phyloP scores from a whole-genome alignment of 2,113 vertebrate species.

The Micronycteris hirsuta region DNA sequence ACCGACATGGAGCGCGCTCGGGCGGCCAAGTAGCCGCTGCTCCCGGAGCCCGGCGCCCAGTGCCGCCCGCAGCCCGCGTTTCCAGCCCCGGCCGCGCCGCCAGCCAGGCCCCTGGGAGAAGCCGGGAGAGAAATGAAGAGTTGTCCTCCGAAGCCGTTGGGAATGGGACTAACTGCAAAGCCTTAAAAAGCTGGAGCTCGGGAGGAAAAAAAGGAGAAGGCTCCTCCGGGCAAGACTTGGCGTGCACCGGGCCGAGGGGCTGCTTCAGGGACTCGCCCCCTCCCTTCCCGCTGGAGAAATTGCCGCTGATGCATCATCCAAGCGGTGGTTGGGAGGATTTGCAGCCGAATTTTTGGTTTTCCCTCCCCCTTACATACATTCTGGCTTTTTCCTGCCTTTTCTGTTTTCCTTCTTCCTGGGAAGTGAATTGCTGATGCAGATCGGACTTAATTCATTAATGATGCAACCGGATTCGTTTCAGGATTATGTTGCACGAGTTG shows the following conservation, averaged over 20 bases:
- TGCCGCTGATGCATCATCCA: conserved; percentile 68
- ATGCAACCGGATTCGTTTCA: conserved; percentile 77
- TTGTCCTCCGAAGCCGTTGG: conserved; percentile 33
- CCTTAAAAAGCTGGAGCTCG: conserved; percentile 73
- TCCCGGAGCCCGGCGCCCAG: conserved; percentile 46
- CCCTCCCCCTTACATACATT: conserved; percentile 59
- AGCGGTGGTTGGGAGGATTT: conserved; percentile 65
- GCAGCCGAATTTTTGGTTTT: conserved; percentile 59
- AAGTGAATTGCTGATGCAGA: conserved; percentile 63
- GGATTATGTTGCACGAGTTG: conserved; percentile 80
- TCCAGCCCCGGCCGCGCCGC: conserved; percentile 41
- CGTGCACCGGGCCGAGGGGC: conserved; percentile 64
- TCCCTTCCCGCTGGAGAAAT: conserved; percentile 67
- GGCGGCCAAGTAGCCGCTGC: conserved; percentile 67
- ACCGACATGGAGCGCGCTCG: conserved; percentile 78
- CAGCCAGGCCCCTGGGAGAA: conserved; percentile 67
- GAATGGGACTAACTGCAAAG: conserved; percentile 39
- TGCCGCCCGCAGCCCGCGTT: conserved; percentile 41
- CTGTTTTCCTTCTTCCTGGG: conserved; percentile 48
- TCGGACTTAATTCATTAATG: conserved; percentile 68
- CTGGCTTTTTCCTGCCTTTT: conserved; percentile 7
- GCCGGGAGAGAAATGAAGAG: conserved; percentile 71
- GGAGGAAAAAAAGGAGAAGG: conserved; percentile 59
- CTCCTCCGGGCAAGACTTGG: conserved; percentile 69
- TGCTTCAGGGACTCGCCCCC: conserved; percentile 64